Conservation (phyloP, 1,140 invertebrate genomes). For the Lithobius niger region DNA sequence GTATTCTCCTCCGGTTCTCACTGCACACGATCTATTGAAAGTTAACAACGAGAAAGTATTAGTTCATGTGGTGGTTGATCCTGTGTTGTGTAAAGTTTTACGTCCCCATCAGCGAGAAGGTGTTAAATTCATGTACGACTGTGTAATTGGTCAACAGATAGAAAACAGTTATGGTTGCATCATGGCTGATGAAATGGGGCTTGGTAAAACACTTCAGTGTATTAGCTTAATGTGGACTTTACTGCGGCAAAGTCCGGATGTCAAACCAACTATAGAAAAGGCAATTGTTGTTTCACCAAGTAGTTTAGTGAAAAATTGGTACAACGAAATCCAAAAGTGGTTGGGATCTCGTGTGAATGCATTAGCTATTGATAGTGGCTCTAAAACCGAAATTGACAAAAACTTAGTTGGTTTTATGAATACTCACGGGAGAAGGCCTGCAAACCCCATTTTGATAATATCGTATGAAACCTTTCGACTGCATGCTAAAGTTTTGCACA, state of each 20-base stretch:
- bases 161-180: slow-evolving; percentile 83
- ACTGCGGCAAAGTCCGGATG: slow-evolving; percentile 43
- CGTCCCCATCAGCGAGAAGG: slow-evolving; percentile 94
- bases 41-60: slow-evolving; percentile 42
- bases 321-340: slow-evolving; percentile 98
- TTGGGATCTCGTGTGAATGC: slow-evolving; percentile 64
- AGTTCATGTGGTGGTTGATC: slow-evolving; percentile 92
- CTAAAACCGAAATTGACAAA: slow-evolving; percentile 73
- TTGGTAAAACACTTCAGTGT: slow-evolving; percentile 96
- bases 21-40: slow-evolving; percentile 73
- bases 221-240: slow-evolving; percentile 94
- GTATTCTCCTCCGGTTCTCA: slow-evolving; percentile 65
- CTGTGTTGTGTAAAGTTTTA: slow-evolving; percentile 72
- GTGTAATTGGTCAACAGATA: slow-evolving; percentile 85
- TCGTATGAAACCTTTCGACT: slow-evolving; percentile 98
- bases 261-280: slow-evolving; percentile 74
- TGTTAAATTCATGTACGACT: slow-evolving; percentile 99
- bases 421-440: slow-evolving; percentile 44
- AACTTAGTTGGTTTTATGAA: slow-evolving; percentile 48
- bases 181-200: slow-evolving; percentile 95
- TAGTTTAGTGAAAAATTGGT: slow-evolving; percentile 98
- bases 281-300: slow-evolving; percentile 92
- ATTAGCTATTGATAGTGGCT: slow-evolving; percentile 81
- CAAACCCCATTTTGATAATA: slow-evolving; percentile 87
- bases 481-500: slow-evolving; percentile 74